Evolutionary conservation across 2,797 vertebrate species (phyloP).

Genomic region (Trachurus trachurus): DNA sequence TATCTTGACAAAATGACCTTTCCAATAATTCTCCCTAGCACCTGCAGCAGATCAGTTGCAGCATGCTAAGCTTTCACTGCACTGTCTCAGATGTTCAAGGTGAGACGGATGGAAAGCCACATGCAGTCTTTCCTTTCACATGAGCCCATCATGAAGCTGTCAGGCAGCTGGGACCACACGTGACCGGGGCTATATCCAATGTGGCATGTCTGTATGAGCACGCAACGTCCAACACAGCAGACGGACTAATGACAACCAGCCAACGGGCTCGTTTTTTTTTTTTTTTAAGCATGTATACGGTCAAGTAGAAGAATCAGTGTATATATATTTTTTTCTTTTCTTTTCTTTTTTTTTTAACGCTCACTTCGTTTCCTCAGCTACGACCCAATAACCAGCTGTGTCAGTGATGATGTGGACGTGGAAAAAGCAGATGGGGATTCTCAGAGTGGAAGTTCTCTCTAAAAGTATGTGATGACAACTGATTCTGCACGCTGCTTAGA

Average conservation of each 20-base stretch:
- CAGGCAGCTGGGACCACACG: conserved; percentile 53
- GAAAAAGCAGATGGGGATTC: conserved; percentile 52
- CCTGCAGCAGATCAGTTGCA: conserved; percentile 63
- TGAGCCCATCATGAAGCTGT: conserved; percentile 55
- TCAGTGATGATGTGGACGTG: conserved; percentile 31
- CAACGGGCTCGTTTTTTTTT: too few species aligned
- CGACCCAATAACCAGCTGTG: conserved; percentile 36
- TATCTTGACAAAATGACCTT: conserved; percentile 44
- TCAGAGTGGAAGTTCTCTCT: conserved; percentile 31
- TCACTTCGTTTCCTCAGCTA: conserved; percentile 28
- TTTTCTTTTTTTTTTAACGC: neutral
- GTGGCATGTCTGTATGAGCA: conserved; percentile 42
- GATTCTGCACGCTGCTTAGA: conserved; percentile 26
- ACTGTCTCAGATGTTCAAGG: conserved; percentile 72
- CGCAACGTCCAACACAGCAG: conserved; percentile 11
- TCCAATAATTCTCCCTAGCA: conserved; percentile 43
- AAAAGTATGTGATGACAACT: conserved; percentile 51
- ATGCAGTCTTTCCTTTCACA: conserved; percentile 57
- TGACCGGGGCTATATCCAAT: conserved; percentile 48
- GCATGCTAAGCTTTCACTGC: conserved; percentile 60
- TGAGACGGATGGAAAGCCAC: conserved; percentile 60
- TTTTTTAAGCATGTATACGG: neutral
- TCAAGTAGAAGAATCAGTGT: conserved; percentile 9
- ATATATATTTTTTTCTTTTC: conserved; percentile 7
- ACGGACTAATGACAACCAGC: neutral